phyloP scores from a whole-genome alignment of 2,888 invertebrate genomes.

The Xanthia icteritia region DNA sequence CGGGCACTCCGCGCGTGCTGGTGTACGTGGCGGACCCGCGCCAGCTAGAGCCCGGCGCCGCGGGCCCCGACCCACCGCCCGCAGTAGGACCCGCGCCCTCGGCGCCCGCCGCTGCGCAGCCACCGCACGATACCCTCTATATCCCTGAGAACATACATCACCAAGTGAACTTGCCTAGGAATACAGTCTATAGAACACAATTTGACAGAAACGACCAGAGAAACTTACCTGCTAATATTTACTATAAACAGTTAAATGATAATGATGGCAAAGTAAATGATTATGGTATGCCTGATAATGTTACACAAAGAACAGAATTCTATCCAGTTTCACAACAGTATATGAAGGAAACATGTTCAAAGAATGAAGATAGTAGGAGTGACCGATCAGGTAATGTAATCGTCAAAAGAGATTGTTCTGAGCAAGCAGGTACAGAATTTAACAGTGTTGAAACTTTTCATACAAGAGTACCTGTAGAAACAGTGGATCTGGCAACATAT shows the following conservation, averaged over 20 bases:
- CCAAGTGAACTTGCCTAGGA: conserved; percentile 75
- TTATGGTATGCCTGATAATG: conserved; percentile 75
- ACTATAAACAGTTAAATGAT: conserved; percentile 81
- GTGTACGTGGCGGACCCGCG: conserved; percentile 89
- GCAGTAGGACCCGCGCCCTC: conserved; percentile 66
- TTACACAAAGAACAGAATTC: conserved; percentile 76
- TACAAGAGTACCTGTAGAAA: conserved; percentile 76
- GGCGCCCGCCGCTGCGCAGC: conserved; percentile 61
- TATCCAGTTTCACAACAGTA: conserved; percentile 79
- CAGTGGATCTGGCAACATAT: conserved; percentile 80
- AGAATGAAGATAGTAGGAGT: conserved; percentile 76
- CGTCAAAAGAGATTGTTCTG: conserved; percentile 79
- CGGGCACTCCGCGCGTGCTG: conserved; percentile 89
- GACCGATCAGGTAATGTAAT: conserved; percentile 69
- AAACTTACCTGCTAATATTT: conserved; percentile 74
- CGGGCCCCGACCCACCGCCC: conserved; percentile 79
- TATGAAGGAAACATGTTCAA: conserved; percentile 77
- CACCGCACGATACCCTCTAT: conserved; percentile 75
- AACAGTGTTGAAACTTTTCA: conserved; percentile 80
- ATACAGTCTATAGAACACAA: conserved; percentile 75
- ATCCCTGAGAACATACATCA: conserved; percentile 78
- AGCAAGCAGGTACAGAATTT: conserved; percentile 74
- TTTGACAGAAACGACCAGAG: conserved; percentile 77
- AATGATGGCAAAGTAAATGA: conserved; percentile 77
- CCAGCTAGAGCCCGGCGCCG: conserved; percentile 89